Percentiles rank a stretch among this genome's conserved stretches.
Evolutionary conservation across 1,140 invertebrate species (phyloP).

Genomic region (Heliconius nattereri): DNA sequence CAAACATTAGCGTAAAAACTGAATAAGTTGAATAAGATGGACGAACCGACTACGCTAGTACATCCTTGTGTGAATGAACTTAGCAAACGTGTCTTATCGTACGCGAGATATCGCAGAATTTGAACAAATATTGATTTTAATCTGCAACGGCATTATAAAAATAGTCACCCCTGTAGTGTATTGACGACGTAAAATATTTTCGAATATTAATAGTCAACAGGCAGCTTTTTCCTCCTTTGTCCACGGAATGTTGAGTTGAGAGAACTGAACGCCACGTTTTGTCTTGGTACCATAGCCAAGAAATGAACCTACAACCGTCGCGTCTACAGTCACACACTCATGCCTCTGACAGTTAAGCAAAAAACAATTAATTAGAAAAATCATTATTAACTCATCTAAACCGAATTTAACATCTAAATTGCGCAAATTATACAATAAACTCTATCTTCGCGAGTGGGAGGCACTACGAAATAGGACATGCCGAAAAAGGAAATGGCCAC

Average conservation of each 20-base stretch:
- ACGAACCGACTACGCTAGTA: constrained; percentile 4
- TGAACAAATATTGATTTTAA: constrained; percentile 25
- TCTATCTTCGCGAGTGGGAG: constrained; percentile 26
- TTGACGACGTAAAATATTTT: constrained; percentile 3
- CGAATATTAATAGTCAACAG: background rate
- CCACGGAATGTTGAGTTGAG: too few species aligned
- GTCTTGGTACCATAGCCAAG: too few species aligned
- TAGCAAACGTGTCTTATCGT: constrained; percentile 30
- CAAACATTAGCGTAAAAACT: constrained; percentile 13
- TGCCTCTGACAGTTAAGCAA: background rate
- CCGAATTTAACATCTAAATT: constrained; percentile 16
- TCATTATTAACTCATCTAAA: background rate
- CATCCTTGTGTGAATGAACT: constrained; percentile 33
- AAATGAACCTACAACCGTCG: too few species aligned
- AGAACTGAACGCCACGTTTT: too few species aligned
- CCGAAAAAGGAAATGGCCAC: constrained; percentile 56
- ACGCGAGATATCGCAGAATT: constrained; percentile 24
- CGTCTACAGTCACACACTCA: too few species aligned
- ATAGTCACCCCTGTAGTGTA: background rate
- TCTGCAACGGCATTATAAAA: constrained; percentile 15
- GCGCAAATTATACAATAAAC: constrained; percentile 33
- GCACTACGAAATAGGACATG: constrained; percentile 33
- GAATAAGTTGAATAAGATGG: constrained; percentile 18
- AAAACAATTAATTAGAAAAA: background rate
- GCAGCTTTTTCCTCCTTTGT: background rate